Base-by-base conservation (phyloP, 2,888 invertebrate species). In the Petrolisthes cinctipes region DNA sequence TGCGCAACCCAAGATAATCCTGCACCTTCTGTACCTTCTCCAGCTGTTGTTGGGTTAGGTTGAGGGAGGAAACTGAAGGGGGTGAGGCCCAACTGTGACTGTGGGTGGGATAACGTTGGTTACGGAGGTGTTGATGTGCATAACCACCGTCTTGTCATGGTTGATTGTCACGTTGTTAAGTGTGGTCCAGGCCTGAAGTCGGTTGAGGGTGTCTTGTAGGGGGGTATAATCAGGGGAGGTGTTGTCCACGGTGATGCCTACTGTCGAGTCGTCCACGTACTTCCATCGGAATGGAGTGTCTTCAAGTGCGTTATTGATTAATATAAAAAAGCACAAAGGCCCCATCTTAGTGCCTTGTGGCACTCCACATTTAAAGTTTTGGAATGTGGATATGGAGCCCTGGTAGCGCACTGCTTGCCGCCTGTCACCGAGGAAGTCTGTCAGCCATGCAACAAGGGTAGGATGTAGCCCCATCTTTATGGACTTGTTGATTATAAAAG, bases 151-250 rank as follows among this genome's bases (percentile, higher is more conserved):
- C n/a, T n/a, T n/a, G n/a, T n/a, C n/a, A n/a, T n/a, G n/a, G n/a
- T n/a, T n/a, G n/a, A n/a, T n/a, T n/a, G n/a, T n/a, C n/a, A n/a
- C n/a, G n/a, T n/a, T n/a, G n/a, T n/a, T n/a, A n/a, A n/a, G n/a
- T n/a, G n/a, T n/a, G n/a, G n/a, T n/a, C n/a, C n/a, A n/a, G n/a
- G n/a, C n/a, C n/a, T n/a, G n/a, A 53, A 6, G 51, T 23, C 6
- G 80, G n/a, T n/a, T n/a, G n/a, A n/a, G n/a, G n/a, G n/a, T 82
- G 37, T 82, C 17, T 57, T 66, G 82, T 75, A 23, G 75, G n/a
- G 75, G 23, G n/a, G n/a, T n/a, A n/a, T 75, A 11, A 75, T 75
- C 7, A n/a, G n/a, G 75, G 20, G n/a, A 23, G 20, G 20, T 75
- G 75, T n/a, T 75, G 7, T 75, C n/a, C 9, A 75, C 23, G n/a